A percentile compares a stretch with the other conserved stretches of the same genome.
phyloP scores from a whole-genome alignment of 2,888 invertebrate genomes.

The Onchidella celtica region DNA sequence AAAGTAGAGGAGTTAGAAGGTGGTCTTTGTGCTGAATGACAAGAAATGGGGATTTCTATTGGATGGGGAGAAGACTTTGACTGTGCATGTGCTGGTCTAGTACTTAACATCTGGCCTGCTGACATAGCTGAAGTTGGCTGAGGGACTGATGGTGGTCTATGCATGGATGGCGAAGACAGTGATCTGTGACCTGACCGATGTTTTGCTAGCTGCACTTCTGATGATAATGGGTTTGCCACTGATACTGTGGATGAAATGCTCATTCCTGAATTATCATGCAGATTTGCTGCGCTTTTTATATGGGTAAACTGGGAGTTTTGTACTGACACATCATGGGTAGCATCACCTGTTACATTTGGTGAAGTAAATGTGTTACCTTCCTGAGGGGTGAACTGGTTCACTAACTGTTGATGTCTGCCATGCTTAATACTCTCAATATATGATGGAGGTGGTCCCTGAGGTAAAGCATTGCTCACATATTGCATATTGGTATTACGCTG shows the following conservation, averaged over 20 bases:
- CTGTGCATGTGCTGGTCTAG: too few species aligned
- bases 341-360: too few species aligned
- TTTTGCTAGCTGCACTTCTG: not conserved
- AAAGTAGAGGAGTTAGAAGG: too few species aligned
- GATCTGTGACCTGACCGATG: not conserved
- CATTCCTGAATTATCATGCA: too few species aligned
- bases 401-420: not conserved
- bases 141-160: too few species aligned
- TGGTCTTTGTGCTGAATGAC: not conserved
- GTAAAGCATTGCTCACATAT: too few species aligned
- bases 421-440: slow-evolving; percentile 8
- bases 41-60: not conserved
- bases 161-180: not conserved
- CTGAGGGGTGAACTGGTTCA: not conserved
- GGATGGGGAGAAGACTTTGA: not conserved
- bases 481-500: slow-evolving; percentile 19
- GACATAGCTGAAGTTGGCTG: too few species aligned
- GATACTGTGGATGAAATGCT: not conserved
- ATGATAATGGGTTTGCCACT: not conserved
- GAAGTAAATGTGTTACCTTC: too few species aligned
- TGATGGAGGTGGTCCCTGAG: slow-evolving; percentile 29
- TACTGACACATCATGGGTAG: too few species aligned
- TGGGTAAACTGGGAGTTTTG: too few species aligned
- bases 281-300: too few species aligned
- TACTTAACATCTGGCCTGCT: too few species aligned